Conservation (phyloP, 2,797 vertebrate genomes). For the Manis javanica region DNA sequence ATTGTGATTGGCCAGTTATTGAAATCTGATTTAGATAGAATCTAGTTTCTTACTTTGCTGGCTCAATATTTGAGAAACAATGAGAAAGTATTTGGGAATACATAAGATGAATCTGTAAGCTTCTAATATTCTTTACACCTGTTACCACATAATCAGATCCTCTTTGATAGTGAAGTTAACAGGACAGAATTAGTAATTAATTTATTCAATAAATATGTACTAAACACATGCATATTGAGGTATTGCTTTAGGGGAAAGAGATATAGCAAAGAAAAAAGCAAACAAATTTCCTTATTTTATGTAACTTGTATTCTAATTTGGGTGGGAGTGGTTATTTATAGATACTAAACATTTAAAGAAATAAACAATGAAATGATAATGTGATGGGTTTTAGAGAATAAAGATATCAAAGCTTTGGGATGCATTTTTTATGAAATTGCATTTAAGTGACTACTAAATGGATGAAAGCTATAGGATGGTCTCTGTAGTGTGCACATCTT, state of each 20-base stretch:
- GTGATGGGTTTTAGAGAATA: background rate
- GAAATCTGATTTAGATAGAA: background rate
- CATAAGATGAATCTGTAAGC: background rate
- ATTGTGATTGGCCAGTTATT: background rate
- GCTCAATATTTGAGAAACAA: background rate
- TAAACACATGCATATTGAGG: background rate
- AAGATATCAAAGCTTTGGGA: background rate
- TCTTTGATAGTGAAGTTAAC: background rate
- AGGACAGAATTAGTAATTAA: background rate
- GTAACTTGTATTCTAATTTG: background rate
- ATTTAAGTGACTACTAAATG: background rate
- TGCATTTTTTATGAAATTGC: background rate
- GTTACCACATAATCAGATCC: background rate
- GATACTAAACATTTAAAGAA: background rate
- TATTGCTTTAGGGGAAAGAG: background rate
- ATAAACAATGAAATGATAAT: background rate
- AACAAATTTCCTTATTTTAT: background rate
- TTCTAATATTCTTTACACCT: background rate
- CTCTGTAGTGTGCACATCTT: background rate
- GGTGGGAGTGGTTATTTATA: background rate
- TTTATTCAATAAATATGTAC: background rate
- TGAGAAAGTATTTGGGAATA: background rate
- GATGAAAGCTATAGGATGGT: background rate
- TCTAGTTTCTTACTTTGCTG: background rate
- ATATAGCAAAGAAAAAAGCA: background rate